These are phyloP conservation scores for Mesorhabditis spiculigera DNA, from an alignment of 2,888 invertebrate species.

Conservation along the genomic window DNA sequence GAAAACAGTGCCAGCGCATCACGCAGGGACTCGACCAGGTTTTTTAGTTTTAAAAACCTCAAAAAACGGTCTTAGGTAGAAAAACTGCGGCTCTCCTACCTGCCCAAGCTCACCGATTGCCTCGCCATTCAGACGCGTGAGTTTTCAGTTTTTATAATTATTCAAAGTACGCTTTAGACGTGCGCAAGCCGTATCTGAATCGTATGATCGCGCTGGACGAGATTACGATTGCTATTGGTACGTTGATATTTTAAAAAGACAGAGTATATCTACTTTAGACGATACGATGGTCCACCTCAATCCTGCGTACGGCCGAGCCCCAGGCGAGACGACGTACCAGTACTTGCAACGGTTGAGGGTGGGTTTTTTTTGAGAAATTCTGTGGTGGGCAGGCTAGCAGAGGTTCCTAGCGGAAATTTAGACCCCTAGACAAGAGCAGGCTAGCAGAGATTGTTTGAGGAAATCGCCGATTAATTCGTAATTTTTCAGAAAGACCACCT, in stretches of 20 bases:
- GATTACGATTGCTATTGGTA: slow-evolving; percentile 45
- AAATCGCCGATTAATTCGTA: neutral
- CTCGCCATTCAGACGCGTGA: slow-evolving; percentile 46
- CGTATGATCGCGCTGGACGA: slow-evolving; percentile 56
- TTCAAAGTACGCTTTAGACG: slow-evolving; percentile 33
- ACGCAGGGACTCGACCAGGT: slow-evolving; percentile 15
- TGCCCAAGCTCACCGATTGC: slow-evolving; percentile 52
- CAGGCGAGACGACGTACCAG: slow-evolving; percentile 45
- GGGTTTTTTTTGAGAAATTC: neutral
- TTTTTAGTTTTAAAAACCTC: neutral
- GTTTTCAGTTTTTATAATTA: slow-evolving; percentile 14
- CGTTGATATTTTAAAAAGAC: neutral
- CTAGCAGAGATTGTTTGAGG: too few relatives aligned
- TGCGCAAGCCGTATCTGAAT: slow-evolving; percentile 43
- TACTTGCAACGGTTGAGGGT: slow-evolving; percentile 32
- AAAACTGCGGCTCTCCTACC: slow-evolving; percentile 32
- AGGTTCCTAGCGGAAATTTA: too few relatives aligned
- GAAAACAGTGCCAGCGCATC: slow-evolving; percentile 17
- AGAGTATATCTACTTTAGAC: neutral
- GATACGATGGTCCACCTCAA: slow-evolving; percentile 8
- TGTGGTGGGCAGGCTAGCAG: too few relatives aligned
- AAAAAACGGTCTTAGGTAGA: slow-evolving; percentile 19
- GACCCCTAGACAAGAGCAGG: too few relatives aligned
- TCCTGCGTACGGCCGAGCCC: slow-evolving; percentile 15
- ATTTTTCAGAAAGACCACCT: slow-evolving; percentile 17